phyloP scores from a whole-genome alignment of 2,888 invertebrate species.

The Drosophila mercatorum region DNA sequence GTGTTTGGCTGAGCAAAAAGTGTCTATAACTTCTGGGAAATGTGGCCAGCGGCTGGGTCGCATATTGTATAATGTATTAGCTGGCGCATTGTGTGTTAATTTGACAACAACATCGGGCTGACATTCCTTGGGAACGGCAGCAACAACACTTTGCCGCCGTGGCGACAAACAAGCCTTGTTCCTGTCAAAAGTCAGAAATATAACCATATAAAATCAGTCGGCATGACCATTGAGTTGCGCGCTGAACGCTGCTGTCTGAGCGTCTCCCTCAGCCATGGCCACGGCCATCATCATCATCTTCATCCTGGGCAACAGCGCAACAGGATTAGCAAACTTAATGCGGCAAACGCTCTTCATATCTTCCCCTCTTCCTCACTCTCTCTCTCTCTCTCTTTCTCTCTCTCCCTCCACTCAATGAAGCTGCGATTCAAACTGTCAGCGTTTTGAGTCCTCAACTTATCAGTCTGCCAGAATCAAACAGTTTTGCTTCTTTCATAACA shows the following conservation, averaged over 20 bases:
- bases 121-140: slow-evolving; percentile 64
- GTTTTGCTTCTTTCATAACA: slow-evolving; percentile 36
- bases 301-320: slow-evolving; percentile 42
- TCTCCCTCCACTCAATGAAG: slow-evolving; percentile 26
- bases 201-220: slow-evolving; percentile 78
- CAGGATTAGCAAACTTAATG: slow-evolving; percentile 74
- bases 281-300: slow-evolving; percentile 20
- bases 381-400: not conserved
- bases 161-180: slow-evolving; percentile 76
- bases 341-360: slow-evolving; percentile 45
- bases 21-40: slow-evolving; percentile 70
- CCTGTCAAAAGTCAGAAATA: slow-evolving; percentile 76
- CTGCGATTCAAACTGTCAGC: slow-evolving; percentile 64
- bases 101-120: slow-evolving; percentile 57
- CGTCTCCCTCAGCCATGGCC: slow-evolving; percentile 19
- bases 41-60: slow-evolving; percentile 29
- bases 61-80: slow-evolving; percentile 76
- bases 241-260: slow-evolving; percentile 45
- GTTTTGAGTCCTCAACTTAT: slow-evolving; percentile 61
- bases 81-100: slow-evolving; percentile 76
- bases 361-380: not conserved
- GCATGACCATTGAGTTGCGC: slow-evolving; percentile 64
- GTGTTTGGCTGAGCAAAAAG: slow-evolving; percentile 34
- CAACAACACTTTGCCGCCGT: slow-evolving; percentile 63
- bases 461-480: slow-evolving; percentile 51